These are phyloP conservation scores for Amyelois transitella DNA, from an alignment of 1,140 invertebrate species.

Conservation along the genomic window DNA sequence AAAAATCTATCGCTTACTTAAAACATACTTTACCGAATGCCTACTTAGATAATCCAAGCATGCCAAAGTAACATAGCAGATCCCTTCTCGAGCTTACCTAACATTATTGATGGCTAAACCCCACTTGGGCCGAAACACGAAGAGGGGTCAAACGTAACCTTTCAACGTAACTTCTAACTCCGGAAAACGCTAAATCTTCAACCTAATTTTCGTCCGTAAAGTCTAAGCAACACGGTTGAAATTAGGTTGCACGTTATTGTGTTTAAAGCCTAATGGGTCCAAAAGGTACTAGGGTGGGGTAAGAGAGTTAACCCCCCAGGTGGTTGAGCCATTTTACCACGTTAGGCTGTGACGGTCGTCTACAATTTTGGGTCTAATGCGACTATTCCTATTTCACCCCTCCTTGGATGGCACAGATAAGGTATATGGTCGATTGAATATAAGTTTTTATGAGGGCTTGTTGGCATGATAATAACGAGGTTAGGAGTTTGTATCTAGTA, in stretches of 20 bases:
- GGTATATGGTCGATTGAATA: slow-evolving; percentile 13
- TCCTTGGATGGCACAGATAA: slow-evolving; percentile 66
- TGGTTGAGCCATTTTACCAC: slow-evolving; percentile 67
- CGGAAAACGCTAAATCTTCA: slow-evolving; percentile 13
- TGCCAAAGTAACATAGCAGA: slow-evolving; percentile 26
- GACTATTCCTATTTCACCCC: slow-evolving; percentile 70
- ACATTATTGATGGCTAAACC: slow-evolving; percentile 69
- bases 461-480: no score
- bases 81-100: slow-evolving; percentile 58
- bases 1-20: no score
- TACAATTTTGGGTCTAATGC: slow-evolving; percentile 72
- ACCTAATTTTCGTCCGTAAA: background rate
- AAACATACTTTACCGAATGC: slow-evolving; percentile 1
- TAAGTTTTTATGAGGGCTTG: background rate
- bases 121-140: slow-evolving; percentile 50
- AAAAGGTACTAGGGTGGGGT: slow-evolving; percentile 38
- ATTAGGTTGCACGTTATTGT: background rate
- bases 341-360: slow-evolving; percentile 69
- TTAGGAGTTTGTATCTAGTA: no score
- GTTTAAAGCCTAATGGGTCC: background rate
- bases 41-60: background rate
- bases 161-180: slow-evolving; percentile 35
- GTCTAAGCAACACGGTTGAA: slow-evolving; percentile 9
- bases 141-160: slow-evolving; percentile 67
- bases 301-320: slow-evolving; percentile 55